Evolutionary conservation across 2,888 invertebrate genomes (phyloP).

Genomic region (Drosophila picticornis): DNA sequence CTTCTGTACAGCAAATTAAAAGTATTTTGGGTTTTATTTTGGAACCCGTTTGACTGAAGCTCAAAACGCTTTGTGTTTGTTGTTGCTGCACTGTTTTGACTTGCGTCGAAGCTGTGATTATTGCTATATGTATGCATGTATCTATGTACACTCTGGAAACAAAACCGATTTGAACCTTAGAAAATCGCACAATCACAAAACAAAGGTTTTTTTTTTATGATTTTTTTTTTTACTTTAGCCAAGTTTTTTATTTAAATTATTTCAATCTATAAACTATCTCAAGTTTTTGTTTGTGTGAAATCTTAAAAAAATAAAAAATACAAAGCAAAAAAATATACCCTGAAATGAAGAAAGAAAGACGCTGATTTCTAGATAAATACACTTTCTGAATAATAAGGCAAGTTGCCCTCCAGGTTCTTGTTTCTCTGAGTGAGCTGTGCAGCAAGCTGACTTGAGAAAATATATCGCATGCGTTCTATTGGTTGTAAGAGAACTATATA

Average conservation of each 20-base stretch:
- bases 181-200: not conserved
- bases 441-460: conserved; percentile 7
- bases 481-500: not conserved
- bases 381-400: not conserved
- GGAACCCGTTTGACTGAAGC: conserved; percentile 34
- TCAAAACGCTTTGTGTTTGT: conserved; percentile 4
- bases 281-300: no score
- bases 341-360: no score
- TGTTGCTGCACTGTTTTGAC: conserved; percentile 20
- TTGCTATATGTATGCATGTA: not conserved
- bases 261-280: no score
- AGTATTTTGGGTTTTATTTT: conserved; percentile 22
- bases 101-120: conserved; percentile 3
- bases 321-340: no score
- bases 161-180: not conserved
- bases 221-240: not conserved
- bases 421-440: not conserved
- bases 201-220: no score
- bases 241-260: no score
- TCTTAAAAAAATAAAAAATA: no score
- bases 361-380: not conserved
- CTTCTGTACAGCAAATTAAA: conserved; percentile 28
- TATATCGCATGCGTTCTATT: not conserved
- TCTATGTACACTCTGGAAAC: not conserved
- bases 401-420: not conserved